Base-by-base conservation (phyloP, 2,888 invertebrate species). In the Euproctis similis region DNA sequence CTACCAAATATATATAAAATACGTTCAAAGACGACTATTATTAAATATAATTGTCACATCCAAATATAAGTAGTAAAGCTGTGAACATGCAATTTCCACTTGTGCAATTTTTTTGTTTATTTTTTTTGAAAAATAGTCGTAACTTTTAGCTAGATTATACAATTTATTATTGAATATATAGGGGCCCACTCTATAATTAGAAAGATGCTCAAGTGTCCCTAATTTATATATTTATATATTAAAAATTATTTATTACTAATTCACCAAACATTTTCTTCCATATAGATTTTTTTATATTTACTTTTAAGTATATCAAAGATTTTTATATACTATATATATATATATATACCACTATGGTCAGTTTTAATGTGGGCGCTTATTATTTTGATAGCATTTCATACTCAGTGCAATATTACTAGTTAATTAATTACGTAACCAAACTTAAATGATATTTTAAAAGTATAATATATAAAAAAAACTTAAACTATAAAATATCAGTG, bases 341-440 rank as follows among this genome's bases (percentile, higher is more conserved):
- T n/a, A n/a, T n/a, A n/a, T n/a, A n/a, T n/a, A n/a, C n/a, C n/a
- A n/a, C n/a, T n/a, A n/a, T 62, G 66, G 71, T 71, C 63, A 60
- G 57, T 64, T 59, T 14, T 70, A 62, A 61, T 55, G 82, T 81
- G 85, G 82, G 84, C 84, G 77, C 85, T 82, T 84, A 84, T 84
- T 73, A 82, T 84, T n/a, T 85, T 84, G 69, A 80, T 82, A 78
- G 78, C 76, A 77, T 81, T 82, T 84, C 85, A 85, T 85, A 85
- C 85, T 85, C 85, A 85, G 85, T 85, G 85, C 85, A 85, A 85
- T 85, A 85, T 85, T 84, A 82, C 85, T 85, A 85, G 85, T 85
- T 85, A 85, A 84, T 81, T 84, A 84, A 84, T 85, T 77, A 84
- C 82, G 85, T 85, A 85, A 85, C 85, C 85, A 85, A 85, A 85